Base-by-base conservation (phyloP, 1,140 invertebrate genomes). In the Sarcophaga bullata region DNA sequence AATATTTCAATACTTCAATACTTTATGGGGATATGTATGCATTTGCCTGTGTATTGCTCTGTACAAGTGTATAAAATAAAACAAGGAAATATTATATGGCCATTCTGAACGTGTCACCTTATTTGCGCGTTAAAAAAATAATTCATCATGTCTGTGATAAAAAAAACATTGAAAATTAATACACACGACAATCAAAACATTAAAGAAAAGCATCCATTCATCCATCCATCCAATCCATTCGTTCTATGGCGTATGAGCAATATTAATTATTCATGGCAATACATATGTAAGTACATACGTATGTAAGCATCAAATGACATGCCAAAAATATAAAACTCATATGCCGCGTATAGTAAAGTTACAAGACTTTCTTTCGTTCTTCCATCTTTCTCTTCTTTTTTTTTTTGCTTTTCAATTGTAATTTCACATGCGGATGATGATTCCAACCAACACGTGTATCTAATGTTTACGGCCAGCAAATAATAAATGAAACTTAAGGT, bases 391-490 rank as follows among this genome's bases (percentile, higher is more conserved):
- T 37, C 4, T 37, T 37, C 25, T 37, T 37, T 58, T 58, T 58
- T n/a, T 58, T 58, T 58, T 58, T 58, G 13, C 19, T 68, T 68
- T 68, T 19, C 17, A 19, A 68, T 68, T 68, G 62, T 19, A 68
- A 68, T 68, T 68, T 68, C 62, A 68, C 17, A 25, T 37, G 8
- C 62, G 19, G 17, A 68, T n/a, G n/a, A 68, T 25, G 8, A 19
- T 68, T 68, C 7, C 62, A 68, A 19, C 7, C 62, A 68, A 19
- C 62, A 68, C 62, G 62, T 68, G 62, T 68, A n/a, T 19, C 19
- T 68, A 68, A 68, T 68, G 62, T 68, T 68, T 68, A 68, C 62
- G 6, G 19, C 15, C n/a, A 68, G n/a, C 62, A 68, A 68, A 68
- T 68, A 68, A 17, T n/a, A 68, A n/a, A 58, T 58, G 52, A 58